Evolutionary conservation across 2,888 invertebrate genomes (phyloP).

Genomic region (Cylindroiulus punctatus): DNA sequence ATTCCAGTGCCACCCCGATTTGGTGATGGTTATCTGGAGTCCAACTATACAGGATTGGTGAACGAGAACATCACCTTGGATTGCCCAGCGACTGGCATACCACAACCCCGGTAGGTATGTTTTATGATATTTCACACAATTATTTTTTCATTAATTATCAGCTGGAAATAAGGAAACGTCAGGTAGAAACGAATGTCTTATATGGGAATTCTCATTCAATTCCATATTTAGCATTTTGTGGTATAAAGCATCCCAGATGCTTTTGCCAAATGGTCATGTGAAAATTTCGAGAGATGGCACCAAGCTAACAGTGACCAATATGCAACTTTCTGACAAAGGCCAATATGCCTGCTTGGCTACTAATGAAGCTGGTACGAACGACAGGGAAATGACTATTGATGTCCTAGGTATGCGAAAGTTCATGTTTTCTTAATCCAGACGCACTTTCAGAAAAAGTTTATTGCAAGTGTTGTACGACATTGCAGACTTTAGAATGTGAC

Average conservation of each 20-base stretch:
- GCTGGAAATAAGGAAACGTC: too few species aligned
- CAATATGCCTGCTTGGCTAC: slow-evolving; percentile 65
- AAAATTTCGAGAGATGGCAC: not conserved
- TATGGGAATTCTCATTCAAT: not conserved
- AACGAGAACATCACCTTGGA: slow-evolving; percentile 19
- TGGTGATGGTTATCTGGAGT: not conserved
- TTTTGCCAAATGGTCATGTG: slow-evolving; percentile 45
- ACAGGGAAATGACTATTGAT: not conserved
- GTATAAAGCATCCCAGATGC: slow-evolving; percentile 39
- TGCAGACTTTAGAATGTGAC: not conserved
- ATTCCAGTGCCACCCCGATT: slow-evolving; percentile 40
- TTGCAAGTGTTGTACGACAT: not conserved
- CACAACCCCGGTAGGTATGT: slow-evolving; percentile 50
- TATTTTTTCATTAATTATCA: not conserved
- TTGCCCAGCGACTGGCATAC: slow-evolving; percentile 47
- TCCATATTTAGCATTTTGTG: slow-evolving; percentile 26
- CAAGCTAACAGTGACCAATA: slow-evolving; percentile 56
- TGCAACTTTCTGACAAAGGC: slow-evolving; percentile 62
- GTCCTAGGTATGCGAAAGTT: not conserved
- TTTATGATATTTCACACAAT: not conserved
- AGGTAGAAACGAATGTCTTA: not conserved
- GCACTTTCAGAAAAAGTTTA: too few species aligned
- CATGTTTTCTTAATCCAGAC: not conserved
- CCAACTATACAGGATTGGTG: not conserved
- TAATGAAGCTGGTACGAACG: slow-evolving; percentile 63